A percentile compares a stretch with the other conserved stretches of the same genome.
Conservation (phyloP, 2,113 vertebrate species). For the Myotis yumanensis region DNA sequence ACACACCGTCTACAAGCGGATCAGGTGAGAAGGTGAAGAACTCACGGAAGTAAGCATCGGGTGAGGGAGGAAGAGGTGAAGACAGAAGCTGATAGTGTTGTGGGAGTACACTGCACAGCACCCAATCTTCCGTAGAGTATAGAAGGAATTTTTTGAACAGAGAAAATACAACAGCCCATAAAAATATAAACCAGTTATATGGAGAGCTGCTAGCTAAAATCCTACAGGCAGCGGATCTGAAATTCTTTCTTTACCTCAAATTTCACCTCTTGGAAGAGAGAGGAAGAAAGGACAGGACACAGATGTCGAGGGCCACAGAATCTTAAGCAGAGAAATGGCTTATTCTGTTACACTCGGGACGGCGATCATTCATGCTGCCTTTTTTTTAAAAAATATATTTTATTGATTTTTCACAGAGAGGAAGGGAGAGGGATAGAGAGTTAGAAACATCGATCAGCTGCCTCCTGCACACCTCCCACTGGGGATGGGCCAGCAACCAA, state of each 20-base stretch:
- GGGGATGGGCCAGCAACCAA: too few relatives aligned
- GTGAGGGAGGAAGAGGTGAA: accelerated
- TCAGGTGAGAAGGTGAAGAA: neutral
- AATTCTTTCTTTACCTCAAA: neutral
- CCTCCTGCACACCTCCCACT: too few relatives aligned
- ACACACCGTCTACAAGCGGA: accelerated
- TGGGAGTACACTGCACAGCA: accelerated
- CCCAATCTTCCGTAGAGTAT: neutral
- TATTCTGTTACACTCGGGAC: accelerated
- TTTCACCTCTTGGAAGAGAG: neutral
- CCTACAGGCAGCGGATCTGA: neutral
- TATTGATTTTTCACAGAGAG: too few relatives aligned
- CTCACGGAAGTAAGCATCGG: accelerated
- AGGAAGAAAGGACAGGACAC: neutral
- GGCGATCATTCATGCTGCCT: too few relatives aligned
- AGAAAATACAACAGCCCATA: neutral
- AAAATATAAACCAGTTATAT: neutral
- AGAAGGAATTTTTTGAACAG: neutral
- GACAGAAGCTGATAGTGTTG: neutral
- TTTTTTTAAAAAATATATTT: too few relatives aligned
- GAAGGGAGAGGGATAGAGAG: too few relatives aligned
- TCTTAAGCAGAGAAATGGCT: neutral
- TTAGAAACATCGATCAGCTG: too few relatives aligned
- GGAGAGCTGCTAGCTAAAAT: neutral
- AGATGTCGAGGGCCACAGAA: accelerated